Base-by-base conservation (phyloP, 2,113 vertebrate species). In the Forbesichthys agassizii region DNA sequence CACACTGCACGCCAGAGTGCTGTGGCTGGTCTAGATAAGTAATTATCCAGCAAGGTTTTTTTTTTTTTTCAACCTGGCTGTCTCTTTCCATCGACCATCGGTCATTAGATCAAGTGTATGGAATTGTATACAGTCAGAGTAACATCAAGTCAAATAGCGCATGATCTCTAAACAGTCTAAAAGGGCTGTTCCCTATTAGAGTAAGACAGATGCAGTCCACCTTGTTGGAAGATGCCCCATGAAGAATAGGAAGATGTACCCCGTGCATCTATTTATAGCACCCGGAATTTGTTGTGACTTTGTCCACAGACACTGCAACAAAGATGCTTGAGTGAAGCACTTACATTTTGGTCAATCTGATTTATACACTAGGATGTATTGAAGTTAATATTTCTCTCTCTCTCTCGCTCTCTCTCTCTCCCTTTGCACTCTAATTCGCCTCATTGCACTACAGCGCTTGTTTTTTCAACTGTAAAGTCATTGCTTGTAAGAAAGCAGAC, bases 131-230 rank as follows among this genome's bases (percentile, higher is more conserved):
- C 61, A 77, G 61, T 74, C 46, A 65, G 53, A 74, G 56, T 42
- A 58, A 63, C 55, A 79, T 70, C 57, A 60, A 9, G 61, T 75
- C 73, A 76, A 47, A 66, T 58, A 48, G 65, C 20, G 71, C 72
- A 73, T 61, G 60, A 74, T 42, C 36, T 6, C 36, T 42, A 42
- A 42, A 42, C 36, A 42, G 36, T 42, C 36, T 42, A 4, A 75
- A 82, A 75, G 69, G 66, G 59, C 5, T 42, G 36, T 42, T 42
- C 36, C 36, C 36, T 5, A 42, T 42, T 42, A 57, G 72, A 75
- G 81, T 65, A 69, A 66, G 62, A 69, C 65, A 72, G 64, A 66
- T 48, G 51, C 55, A 81, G 75, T 68, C 78, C 14, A 74, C 64
- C 52, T 75, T 78, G 73, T 74, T 78, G 74, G 65, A 74, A 69